Evolutionary conservation across 2,797 vertebrate species (phyloP).

Genomic region (Otolemur crassicaudatus): DNA sequence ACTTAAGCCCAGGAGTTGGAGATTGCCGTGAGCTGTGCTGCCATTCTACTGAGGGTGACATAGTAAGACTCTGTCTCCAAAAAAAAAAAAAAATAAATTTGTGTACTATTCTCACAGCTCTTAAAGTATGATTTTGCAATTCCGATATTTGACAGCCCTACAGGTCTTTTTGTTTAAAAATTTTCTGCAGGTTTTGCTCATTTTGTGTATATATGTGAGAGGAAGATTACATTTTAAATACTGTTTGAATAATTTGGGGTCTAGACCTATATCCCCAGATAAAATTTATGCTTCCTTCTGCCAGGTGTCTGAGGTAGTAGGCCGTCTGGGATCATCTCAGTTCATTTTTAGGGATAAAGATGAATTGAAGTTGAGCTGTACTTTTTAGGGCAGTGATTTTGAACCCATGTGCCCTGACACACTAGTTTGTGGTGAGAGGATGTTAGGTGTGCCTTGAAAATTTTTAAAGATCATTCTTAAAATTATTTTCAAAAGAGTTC

Average conservation of each 20-base stretch:
- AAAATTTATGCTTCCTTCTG: background rate
- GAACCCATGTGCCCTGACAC: too few relatives aligned
- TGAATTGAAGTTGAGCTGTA: background rate
- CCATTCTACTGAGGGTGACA: too few relatives aligned
- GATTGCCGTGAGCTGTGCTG: too few relatives aligned
- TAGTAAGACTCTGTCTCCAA: too few relatives aligned
- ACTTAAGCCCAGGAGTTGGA: too few relatives aligned
- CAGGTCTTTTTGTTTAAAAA: background rate
- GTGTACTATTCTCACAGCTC: background rate
- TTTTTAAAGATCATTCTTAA: too few relatives aligned
- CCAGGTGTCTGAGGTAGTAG: background rate
- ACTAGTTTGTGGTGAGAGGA: too few relatives aligned
- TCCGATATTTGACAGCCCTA: background rate
- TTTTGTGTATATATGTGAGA: background rate
- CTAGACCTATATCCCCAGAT: background rate
- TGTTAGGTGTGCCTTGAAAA: too few relatives aligned
- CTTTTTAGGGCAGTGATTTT: background rate
- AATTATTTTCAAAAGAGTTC: too few relatives aligned
- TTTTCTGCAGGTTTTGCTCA: background rate
- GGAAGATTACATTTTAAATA: background rate
- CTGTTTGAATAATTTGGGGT: background rate
- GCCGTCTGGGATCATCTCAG: background rate
- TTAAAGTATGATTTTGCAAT: constrained; percentile 22
- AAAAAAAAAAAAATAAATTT: background rate
- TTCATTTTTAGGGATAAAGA: background rate